Base-by-base conservation (phyloP, 64 coral and sea anemone genomes). In the Pocillopora verrucosa region DNA sequence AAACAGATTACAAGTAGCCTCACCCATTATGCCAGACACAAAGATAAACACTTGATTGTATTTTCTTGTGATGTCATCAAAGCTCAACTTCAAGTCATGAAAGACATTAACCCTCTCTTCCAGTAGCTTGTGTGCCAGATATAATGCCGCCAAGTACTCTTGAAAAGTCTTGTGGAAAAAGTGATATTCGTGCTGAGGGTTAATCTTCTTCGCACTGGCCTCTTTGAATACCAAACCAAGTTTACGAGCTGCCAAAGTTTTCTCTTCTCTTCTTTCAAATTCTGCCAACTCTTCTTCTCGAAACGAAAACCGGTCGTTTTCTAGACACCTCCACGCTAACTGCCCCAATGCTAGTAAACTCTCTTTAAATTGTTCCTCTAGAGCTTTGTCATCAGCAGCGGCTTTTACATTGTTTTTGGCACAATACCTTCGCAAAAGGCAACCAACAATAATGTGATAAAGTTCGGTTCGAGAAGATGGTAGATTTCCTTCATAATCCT, bases 401-500 rank as follows among this genome's bases (percentile, higher is more conserved):
- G 56, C 77, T 13, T 79, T 16, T 2, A 79, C 7, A 79, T 57
- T 25, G 20, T 30, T 9, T 20, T 72, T 85, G 0, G 10, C 82
- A 13, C 82, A 85, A 37, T 24, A 45, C 37, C 67, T 56, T 38
- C 61, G 20, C 16, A 68, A 85, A 30, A 68, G 67, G 35, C 61
- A 85, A 1, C 3, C 34, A 5, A 79, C 61, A 78, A 90, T 90
- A 14, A 73, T 36, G 24, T 58, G n/a, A 30, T 90, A 90, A 2
- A 90, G 77, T 22, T 90, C 14, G 19, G 77, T 81, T 24, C 58
- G 56, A 16, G 88, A 79, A 36, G 63, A 68, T 4, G 88, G 88
- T 10, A 90, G 67, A 4, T 90, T 73, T 14, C 88, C 77, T 6
- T 90, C 78, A 81, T 79, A 72, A 19, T 82, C 77, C 26, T 90